These are phyloP conservation scores for Stegana nigrithorax DNA, from an alignment of 2,888 invertebrate genomes.

Conservation along the genomic window DNA sequence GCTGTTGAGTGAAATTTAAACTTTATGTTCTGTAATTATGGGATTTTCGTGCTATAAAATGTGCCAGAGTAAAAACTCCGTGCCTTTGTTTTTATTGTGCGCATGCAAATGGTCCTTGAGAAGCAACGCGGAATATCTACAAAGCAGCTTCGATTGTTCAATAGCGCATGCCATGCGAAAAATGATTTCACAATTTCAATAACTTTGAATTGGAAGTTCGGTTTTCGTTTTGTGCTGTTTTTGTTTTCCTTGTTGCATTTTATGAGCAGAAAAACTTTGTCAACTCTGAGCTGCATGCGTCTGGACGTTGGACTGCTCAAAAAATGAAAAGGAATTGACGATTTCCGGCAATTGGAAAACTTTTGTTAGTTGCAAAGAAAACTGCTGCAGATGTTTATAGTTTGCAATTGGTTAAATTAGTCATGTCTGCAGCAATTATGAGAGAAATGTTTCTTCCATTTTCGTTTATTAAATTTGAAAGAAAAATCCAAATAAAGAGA, in stretches of 20 bases:
- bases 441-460: no score
- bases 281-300: constrained; percentile 35
- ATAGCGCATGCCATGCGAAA: constrained; percentile 59
- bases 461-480: no score
- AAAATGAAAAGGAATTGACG: constrained; percentile 38
- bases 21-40: no score
- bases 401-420: not conserved
- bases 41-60: no score
- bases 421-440: not conserved
- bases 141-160: constrained; percentile 44
- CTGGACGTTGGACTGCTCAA: no score
- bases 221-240: constrained; percentile 49
- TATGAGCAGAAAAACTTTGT: constrained; percentile 40
- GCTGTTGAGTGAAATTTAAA: no score
- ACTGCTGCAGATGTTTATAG: no score
- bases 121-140: no score
- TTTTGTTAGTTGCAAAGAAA: not conserved
- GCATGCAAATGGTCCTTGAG: no score
- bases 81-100: no score
- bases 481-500: not conserved
- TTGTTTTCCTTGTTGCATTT: constrained; percentile 39
- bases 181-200: constrained; percentile 62
- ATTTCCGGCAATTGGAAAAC: constrained; percentile 31
- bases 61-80: no score
- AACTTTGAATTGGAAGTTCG: constrained; percentile 61